These are phyloP conservation scores for Cololabis saira DNA, from an alignment of 2,113 vertebrate genomes.

Conservation along the genomic window DNA sequence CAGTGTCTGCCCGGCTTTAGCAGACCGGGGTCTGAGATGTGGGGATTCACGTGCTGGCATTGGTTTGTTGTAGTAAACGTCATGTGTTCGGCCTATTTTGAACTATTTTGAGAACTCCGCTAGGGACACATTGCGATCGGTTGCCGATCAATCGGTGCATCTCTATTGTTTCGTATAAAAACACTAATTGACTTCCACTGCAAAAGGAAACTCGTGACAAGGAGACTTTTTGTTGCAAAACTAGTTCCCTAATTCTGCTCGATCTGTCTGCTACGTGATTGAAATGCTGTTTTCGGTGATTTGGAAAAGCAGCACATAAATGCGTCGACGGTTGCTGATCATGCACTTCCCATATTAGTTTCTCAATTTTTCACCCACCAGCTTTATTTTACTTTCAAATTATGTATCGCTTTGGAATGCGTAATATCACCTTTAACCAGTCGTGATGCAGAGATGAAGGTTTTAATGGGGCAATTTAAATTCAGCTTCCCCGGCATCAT, in stretches of 20 bases:
- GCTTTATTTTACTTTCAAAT: conserved; percentile 65
- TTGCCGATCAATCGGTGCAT: too few species aligned
- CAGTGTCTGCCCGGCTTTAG: too few species aligned
- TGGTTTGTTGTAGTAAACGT: too few species aligned
- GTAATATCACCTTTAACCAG: conserved; percentile 38
- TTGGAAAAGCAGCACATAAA: conserved; percentile 19
- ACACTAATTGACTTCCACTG: conserved; percentile 8
- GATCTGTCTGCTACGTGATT: conserved; percentile 6
- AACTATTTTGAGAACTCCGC: too few species aligned
- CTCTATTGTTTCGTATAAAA: too few species aligned
- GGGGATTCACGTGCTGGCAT: too few species aligned
- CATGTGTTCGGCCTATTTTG: too few species aligned
- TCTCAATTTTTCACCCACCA: conserved; percentile 26
- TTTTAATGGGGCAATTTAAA: conserved; percentile 73
- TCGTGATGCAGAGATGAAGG: conserved; percentile 32
- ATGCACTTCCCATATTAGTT: conserved; percentile 35
- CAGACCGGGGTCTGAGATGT: too few species aligned
- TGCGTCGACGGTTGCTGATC: conserved; percentile 36
- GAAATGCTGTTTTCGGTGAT: conserved; percentile 24
- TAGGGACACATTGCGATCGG: too few species aligned
- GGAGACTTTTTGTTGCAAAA: background rate
- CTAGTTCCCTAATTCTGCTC: conserved; percentile 10
- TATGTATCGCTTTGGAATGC: conserved; percentile 35
- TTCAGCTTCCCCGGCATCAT: conserved; percentile 52
- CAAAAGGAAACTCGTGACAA: conserved; percentile 14